Percentiles rank a stretch among this genome's conserved stretches.
phyloP scores from a whole-genome alignment of 2,888 invertebrate genomes.

The Macaria notata region DNA sequence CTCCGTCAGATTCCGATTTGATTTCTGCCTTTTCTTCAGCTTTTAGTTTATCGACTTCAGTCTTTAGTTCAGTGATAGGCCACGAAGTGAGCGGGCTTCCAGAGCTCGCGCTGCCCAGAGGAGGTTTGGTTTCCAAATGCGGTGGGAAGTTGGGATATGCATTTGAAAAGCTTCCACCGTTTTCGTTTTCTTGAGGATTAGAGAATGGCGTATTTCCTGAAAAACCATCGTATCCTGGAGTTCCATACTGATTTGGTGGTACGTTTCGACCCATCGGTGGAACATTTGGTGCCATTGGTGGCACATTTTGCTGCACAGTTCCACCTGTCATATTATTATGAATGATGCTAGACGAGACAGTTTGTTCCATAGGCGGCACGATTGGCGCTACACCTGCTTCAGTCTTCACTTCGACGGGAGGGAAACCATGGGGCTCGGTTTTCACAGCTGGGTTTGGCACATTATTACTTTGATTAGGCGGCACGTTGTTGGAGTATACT shows the following conservation, averaged over 20 bases:
- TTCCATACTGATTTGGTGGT: conserved; percentile 46
- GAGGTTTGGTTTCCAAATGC: conserved; percentile 67
- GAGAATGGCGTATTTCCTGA: conserved; percentile 54
- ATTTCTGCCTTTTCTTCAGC: conserved; percentile 71
- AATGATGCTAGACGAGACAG: conserved; percentile 29
- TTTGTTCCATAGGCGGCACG: conserved; percentile 23
- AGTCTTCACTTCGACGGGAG: conserved; percentile 28
- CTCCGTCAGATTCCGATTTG: conserved; percentile 79
- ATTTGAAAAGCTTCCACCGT: conserved; percentile 53
- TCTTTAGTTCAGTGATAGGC: conserved; percentile 72
- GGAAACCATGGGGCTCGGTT: conserved; percentile 25
- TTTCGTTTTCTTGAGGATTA: conserved; percentile 46
- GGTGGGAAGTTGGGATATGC: conserved; percentile 59
- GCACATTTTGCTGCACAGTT: conserved; percentile 32
- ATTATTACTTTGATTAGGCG: conserved; percentile 42
- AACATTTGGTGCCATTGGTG: conserved; percentile 42
- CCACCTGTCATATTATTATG: conserved; percentile 31
- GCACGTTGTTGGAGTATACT: conserved; percentile 55
- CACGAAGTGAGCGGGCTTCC: conserved; percentile 69
- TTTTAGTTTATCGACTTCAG: conserved; percentile 71
- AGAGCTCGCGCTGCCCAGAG: conserved; percentile 63
- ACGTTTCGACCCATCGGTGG: conserved; percentile 52
- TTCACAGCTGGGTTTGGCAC: conserved; percentile 36
- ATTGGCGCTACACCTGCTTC: conserved; percentile 26
- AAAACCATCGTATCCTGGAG: conserved; percentile 52